A percentile compares a stretch with the other conserved stretches of the same genome.
phyloP scores from a whole-genome alignment of 2,113 vertebrate species.

The Platysteira castanea region DNA sequence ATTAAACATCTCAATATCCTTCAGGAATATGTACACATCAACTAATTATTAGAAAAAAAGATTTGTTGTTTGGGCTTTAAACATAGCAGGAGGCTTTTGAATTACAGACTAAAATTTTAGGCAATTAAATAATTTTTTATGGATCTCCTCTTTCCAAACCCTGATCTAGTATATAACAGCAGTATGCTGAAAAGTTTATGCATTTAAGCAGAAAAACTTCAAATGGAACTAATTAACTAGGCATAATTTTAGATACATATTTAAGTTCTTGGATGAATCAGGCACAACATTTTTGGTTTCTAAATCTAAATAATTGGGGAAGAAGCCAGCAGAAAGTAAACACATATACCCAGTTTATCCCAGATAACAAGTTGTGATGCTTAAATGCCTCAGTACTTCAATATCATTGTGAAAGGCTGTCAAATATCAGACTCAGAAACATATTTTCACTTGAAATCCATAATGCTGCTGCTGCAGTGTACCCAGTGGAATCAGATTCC shows the following conservation, averaged over 20 bases:
- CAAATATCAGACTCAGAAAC: not conserved
- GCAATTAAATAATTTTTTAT: not conserved
- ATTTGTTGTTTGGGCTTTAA: constrained; percentile 6
- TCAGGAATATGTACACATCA: not conserved
- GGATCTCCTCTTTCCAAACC: not conserved
- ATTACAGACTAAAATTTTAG: not conserved
- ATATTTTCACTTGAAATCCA: not conserved
- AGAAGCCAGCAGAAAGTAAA: not conserved
- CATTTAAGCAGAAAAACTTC: not conserved
- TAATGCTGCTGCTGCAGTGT: not conserved
- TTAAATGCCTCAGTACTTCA: not conserved
- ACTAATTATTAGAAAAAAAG: not conserved
- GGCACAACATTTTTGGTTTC: not conserved
- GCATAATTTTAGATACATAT: constrained; percentile 13
- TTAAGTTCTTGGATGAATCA: not conserved
- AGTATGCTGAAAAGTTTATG: not conserved
- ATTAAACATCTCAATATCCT: constrained; percentile 18
- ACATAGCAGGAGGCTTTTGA: constrained; percentile 7
- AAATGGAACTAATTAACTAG: constrained; percentile 9
- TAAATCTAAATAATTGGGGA: not conserved
- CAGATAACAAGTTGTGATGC: not conserved
- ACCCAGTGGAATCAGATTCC: not conserved
- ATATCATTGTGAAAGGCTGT: not conserved
- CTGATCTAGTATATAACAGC: not conserved
- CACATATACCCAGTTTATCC: not conserved